Percentiles rank a stretch among this genome's conserved stretches.
Conservation (phyloP, 2,888 invertebrate species). For the Harpalus rubripes region DNA sequence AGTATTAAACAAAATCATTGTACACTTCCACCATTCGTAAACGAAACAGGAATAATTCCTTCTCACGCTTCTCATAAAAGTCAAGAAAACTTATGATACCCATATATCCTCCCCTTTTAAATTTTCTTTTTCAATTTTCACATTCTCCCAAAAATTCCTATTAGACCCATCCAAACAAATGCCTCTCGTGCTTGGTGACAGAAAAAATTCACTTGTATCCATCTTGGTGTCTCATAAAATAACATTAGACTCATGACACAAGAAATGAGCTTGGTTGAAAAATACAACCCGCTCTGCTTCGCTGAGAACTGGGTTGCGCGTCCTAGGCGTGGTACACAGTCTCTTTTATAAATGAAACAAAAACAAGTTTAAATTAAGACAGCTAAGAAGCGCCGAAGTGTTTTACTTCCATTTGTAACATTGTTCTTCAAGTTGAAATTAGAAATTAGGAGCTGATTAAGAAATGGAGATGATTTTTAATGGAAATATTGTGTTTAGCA, state of each 20-base stretch:
- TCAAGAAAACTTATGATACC: background rate
- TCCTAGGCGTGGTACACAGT: background rate
- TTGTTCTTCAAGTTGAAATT: constrained; percentile 29
- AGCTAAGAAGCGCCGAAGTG: constrained; percentile 22
- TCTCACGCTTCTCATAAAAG: background rate
- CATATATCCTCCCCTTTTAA: background rate
- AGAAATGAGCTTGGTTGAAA: constrained; percentile 51
- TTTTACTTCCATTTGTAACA: constrained; percentile 39
- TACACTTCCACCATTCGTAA: no score
- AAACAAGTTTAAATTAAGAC: constrained; percentile 59
- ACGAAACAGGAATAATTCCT: no score
- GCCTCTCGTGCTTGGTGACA: constrained; percentile 1
- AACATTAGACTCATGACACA: constrained; percentile 46
- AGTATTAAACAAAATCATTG: no score
- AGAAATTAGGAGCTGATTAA: background rate
- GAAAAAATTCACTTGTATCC: constrained; percentile 46
- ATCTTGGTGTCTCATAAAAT: constrained; percentile 45
- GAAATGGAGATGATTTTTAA: constrained; percentile 14
- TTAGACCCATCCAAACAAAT: constrained; percentile 32
- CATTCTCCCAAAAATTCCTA: background rate
- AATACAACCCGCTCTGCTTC: constrained; percentile 35
- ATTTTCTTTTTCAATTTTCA: background rate
- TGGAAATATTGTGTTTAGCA: constrained; percentile 26
- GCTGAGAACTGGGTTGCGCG: background rate
- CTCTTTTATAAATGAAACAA: constrained; percentile 54